Evolutionary conservation across 2,113 vertebrate species (phyloP).

Genomic region (Cettia cetti): DNA sequence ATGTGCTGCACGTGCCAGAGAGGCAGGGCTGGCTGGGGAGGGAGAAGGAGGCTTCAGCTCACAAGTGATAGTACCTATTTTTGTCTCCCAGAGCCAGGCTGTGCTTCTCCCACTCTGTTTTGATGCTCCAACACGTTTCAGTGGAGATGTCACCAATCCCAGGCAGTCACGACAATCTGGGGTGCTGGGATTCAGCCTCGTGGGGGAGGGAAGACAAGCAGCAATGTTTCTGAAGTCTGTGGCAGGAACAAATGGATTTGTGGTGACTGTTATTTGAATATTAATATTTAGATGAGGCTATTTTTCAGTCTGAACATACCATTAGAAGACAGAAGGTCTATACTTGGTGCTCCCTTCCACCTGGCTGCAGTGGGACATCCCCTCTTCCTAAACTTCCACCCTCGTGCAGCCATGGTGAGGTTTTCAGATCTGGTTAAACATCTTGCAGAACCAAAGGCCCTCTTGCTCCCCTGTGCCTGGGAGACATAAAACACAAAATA

Average conservation of each 20-base stretch:
- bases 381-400: background rate
- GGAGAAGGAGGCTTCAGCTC: slow-evolving; percentile 51
- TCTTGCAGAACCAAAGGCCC: background rate
- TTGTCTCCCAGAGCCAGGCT: background rate
- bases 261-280: background rate
- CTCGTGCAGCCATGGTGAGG: background rate
- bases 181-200: background rate
- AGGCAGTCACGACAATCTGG: slow-evolving; percentile 7
- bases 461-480: background rate
- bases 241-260: background rate
- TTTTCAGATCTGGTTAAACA: background rate
- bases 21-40: slow-evolving; percentile 25
- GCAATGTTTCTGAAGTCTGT: background rate
- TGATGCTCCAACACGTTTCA: slow-evolving; percentile 15
- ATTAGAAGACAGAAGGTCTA: background rate
- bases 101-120: slow-evolving; percentile 36
- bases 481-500: background rate
- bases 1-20: slow-evolving; percentile 22
- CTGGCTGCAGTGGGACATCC: background rate
- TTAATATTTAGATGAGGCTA: background rate
- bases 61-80: slow-evolving; percentile 66
- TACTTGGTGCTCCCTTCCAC: background rate
- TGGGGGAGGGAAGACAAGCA: background rate
- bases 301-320: background rate
- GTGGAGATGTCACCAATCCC: slow-evolving; percentile 7